Evolutionary conservation across 2,797 vertebrate genomes (phyloP).

Genomic region (Characodon lateralis): DNA sequence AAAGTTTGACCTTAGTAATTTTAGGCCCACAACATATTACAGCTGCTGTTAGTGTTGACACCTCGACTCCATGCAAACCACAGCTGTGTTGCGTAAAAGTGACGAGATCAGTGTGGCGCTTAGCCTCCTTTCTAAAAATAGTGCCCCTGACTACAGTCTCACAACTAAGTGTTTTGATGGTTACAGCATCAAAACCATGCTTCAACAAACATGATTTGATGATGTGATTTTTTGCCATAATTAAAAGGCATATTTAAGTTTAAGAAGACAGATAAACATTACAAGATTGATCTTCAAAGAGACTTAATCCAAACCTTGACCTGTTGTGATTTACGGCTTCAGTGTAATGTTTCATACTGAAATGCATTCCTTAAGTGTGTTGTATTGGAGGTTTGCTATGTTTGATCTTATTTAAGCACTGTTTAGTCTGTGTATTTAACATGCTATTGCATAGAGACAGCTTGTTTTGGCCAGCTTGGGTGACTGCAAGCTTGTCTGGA

Average conservation of each 20-base stretch:
- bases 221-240: neutral
- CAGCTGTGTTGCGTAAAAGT: neutral
- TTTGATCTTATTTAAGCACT: slow-evolving; percentile 25
- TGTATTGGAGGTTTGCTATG: slow-evolving; percentile 41
- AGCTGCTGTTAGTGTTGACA: neutral
- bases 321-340: slow-evolving; percentile 45
- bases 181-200: neutral
- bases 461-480: slow-evolving; percentile 54
- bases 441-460: slow-evolving; percentile 37
- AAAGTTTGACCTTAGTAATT: neutral
- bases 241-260: neutral
- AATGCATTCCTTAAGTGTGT: slow-evolving; percentile 60
- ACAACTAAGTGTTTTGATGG: neutral
- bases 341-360: slow-evolving; percentile 50
- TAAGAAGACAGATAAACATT: slow-evolving; percentile 5
- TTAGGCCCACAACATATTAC: neutral
- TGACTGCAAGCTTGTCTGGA: slow-evolving; percentile 54
- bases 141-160: neutral
- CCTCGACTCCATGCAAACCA: neutral
- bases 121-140: slow-evolving; percentile 4
- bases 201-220: neutral
- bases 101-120: neutral
- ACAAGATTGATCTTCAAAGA: slow-evolving; percentile 12
- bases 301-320: slow-evolving; percentile 25
- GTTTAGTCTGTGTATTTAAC: slow-evolving; percentile 21